Evolutionary conservation across 2,113 vertebrate species (phyloP).

Genomic region (Lota lota): DNA sequence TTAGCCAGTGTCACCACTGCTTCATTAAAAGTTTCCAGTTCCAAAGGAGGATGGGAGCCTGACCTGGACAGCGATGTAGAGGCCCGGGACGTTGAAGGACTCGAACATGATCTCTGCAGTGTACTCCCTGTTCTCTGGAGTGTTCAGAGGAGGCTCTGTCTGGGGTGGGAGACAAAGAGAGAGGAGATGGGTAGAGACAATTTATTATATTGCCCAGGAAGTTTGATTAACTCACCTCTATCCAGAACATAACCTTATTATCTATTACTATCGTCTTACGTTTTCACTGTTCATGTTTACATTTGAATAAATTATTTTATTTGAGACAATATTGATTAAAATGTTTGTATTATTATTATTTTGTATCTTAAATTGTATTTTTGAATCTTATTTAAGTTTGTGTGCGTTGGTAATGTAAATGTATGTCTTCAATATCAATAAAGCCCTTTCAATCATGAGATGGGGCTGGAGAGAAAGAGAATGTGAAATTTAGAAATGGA

Average conservation of each 20-base stretch:
- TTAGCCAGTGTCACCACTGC: no score
- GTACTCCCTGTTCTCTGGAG: constrained; percentile 97
- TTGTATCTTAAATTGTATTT: background rate
- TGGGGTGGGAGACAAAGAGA: constrained; percentile 44
- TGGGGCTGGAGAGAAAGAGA: no score
- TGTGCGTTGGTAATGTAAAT: background rate
- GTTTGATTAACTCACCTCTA: background rate
- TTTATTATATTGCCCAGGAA: background rate
- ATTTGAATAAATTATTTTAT: background rate
- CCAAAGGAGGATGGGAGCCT: constrained; percentile 3
- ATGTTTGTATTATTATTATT: background rate
- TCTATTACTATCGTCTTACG: no score
- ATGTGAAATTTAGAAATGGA: background rate
- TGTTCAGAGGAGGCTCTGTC: constrained; percentile 97
- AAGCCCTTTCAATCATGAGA: no score
- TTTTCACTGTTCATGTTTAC: no score
- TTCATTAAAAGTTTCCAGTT: no score
- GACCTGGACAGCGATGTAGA: constrained; percentile 98
- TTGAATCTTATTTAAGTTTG: background rate
- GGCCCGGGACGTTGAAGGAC: constrained; percentile 97
- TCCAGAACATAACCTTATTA: background rate
- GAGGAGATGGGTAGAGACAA: no score
- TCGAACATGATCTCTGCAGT: constrained; percentile 99
- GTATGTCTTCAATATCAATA: background rate
- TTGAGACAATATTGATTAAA: background rate